Evolutionary conservation across 2,113 vertebrate species (phyloP), one percentile per base, ranked within the genome.

Genomic region (Oncorhynchus gorbuscha): DNA sequence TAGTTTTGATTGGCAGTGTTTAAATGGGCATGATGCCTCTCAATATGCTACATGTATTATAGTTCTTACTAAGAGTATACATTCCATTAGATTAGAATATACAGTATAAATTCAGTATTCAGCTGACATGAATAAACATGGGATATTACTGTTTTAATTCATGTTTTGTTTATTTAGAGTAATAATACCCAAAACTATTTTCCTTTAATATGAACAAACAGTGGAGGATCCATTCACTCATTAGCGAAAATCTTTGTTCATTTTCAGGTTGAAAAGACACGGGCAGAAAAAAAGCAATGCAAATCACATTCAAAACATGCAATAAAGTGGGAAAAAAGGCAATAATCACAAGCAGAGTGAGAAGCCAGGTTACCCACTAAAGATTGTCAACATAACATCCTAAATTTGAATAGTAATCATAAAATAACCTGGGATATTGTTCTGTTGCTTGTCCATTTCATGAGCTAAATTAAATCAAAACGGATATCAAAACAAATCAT

Each of bases 211-310:
- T 69, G 67, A 59, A 69, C 67, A 76, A 70, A 12, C 3, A 55
- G 20, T 16, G 48, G 7, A 32, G n/a, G 16, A 14, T 11, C 14
- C 55, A 62, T 24, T 39, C 59, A 49, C 20, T 22, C 24, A 65
- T 48, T 16, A 20, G 22, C 28, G n/a, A 74, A 49, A 39, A 61
- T 11, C 8, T 20, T 58, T 72, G 26, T 61, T 74, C 65, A 69
- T 68, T 69, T 67, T 87, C 87, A 87, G 28, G 24, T 69, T 58
- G n/a, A 30, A 49, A 69, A 67, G 62, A 80, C 67, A 64, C 76
- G 49, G 75, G 75, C 79, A 78, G 66, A 79, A 81, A 35, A 28
- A 84, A 62, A 61, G 76, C 51, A 55, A 77, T 59, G 20, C 9
- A 26, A 30, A 48, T 45, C 2, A 35, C 16, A 55, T 9, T 69